A percentile compares a stretch with the other conserved stretches of the same genome.
Evolutionary conservation across 2,888 invertebrate genomes (phyloP).

Genomic region (Laspeyria flexula): DNA sequence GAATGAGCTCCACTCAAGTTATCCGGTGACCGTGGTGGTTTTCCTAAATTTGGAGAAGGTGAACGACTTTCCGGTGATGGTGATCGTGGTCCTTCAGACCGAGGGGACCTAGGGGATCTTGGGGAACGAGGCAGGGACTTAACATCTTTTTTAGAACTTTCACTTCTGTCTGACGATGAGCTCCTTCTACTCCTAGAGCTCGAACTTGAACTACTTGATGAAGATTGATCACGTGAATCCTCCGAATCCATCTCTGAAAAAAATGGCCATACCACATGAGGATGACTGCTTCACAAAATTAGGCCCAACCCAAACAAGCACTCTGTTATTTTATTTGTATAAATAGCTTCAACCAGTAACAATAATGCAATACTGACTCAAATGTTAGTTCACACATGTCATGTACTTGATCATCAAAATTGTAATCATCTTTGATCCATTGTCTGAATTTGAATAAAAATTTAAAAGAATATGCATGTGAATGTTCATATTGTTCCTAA

Average conservation of each 20-base stretch:
- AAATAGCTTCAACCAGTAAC: conserved; percentile 50
- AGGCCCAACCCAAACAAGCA: conserved; percentile 60
- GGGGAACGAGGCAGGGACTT: conserved; percentile 62
- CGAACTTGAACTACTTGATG: conserved; percentile 82
- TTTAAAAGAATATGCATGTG: conserved; percentile 8
- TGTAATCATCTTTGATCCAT: not conserved
- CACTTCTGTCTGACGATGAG: conserved; percentile 74
- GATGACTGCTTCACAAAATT: conserved; percentile 16
- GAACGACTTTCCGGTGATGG: conserved; percentile 65
- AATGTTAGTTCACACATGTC: conserved; percentile 54
- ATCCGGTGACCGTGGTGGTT: conserved; percentile 65
- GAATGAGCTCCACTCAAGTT: conserved; percentile 78
- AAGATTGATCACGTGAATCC: conserved; percentile 85
- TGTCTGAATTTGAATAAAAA: not conserved
- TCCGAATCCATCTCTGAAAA: conserved; percentile 87
- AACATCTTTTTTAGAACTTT: conserved; percentile 69
- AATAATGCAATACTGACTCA: conserved; percentile 29
- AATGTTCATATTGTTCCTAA: not conserved
- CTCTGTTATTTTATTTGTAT: conserved; percentile 44
- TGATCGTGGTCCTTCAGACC: conserved; percentile 56
- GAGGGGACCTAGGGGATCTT: conserved; percentile 48
- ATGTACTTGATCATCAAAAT: conserved; percentile 32
- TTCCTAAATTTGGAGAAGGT: conserved; percentile 50
- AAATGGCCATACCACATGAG: conserved; percentile 53
- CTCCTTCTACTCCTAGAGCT: conserved; percentile 77